These are phyloP conservation scores for Harpalus rubripes DNA, from an alignment of 2,888 invertebrate genomes.

Conservation along the genomic window DNA sequence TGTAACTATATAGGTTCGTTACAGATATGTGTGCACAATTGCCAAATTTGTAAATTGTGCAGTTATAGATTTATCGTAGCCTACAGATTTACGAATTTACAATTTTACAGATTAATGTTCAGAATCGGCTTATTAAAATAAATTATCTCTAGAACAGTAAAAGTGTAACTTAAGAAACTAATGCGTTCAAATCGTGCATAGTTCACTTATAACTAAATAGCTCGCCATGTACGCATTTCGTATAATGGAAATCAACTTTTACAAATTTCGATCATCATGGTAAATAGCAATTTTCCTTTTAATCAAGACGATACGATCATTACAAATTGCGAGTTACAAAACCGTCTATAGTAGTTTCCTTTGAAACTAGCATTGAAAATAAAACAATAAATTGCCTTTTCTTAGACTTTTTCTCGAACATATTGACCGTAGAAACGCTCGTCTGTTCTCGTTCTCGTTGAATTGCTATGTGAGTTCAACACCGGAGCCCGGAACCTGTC, in stretches of 20 bases:
- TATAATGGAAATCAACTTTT: not conserved
- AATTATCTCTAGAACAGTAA: no score
- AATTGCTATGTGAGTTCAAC: constrained; percentile 24
- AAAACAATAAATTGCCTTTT: not conserved
- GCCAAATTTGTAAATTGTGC: no score
- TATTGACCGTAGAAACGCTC: not conserved
- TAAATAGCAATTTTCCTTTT: not conserved
- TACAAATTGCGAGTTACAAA: not conserved
- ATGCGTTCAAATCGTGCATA: no score
- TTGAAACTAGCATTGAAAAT: not conserved
- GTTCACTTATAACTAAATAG: no score
- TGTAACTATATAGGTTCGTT: no score
- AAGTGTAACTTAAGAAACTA: no score
- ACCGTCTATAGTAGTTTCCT: not conserved
- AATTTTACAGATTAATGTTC: no score
- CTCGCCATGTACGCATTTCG: no score
- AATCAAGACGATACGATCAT: not conserved
- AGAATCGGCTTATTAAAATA: no score
- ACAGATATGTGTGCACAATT: no score
- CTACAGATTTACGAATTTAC: no score
- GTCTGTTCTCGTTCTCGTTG: not conserved
- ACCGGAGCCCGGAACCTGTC: constrained; percentile 17
- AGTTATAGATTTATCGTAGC: no score
- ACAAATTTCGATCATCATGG: not conserved
- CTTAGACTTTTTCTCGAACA: not conserved